phyloP scores from a whole-genome alignment of 2,113 vertebrate species.

The Corythornis vintsioides region DNA sequence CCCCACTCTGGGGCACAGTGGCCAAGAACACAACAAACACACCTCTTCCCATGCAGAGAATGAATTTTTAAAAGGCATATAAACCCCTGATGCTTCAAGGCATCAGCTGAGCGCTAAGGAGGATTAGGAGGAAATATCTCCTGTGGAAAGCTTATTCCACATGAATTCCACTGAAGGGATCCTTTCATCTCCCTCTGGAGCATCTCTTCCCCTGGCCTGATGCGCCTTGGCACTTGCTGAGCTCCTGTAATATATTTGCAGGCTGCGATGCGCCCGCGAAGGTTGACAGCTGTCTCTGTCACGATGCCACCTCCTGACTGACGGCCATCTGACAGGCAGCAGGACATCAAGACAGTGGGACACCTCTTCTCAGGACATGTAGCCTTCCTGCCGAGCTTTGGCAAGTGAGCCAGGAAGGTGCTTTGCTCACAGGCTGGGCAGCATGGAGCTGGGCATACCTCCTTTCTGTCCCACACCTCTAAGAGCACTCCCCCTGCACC shows the following conservation, averaged over 20 bases:
- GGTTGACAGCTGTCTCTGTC: conserved; percentile 32
- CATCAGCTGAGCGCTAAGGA: conserved; percentile 59
- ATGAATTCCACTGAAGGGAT: conserved; percentile 68
- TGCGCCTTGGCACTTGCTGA: conserved; percentile 53
- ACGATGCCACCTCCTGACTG: background rate
- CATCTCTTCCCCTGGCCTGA: conserved; percentile 56
- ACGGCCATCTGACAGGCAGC: background rate
- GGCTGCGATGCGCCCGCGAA: background rate
- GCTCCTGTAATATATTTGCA: background rate
- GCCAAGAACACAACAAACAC: background rate
- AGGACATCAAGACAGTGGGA: background rate
- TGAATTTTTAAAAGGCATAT: conserved; percentile 53
- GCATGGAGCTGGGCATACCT: background rate
- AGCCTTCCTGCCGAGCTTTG: rapidly evolving
- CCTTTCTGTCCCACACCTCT: background rate
- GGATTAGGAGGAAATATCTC: conserved; percentile 64
- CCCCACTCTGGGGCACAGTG: background rate
- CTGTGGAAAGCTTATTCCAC: conserved; percentile 68
- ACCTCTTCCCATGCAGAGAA: background rate
- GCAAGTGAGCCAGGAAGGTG: rapidly evolving
- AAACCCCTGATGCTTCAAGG: conserved; percentile 57
- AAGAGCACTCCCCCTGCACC: rapidly evolving
- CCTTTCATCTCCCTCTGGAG: conserved; percentile 64
- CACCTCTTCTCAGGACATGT: background rate
- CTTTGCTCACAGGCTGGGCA: rapidly evolving